Conservation (phyloP, 2,888 invertebrate species). For the Sinodicranocentrus sp. region DNA sequence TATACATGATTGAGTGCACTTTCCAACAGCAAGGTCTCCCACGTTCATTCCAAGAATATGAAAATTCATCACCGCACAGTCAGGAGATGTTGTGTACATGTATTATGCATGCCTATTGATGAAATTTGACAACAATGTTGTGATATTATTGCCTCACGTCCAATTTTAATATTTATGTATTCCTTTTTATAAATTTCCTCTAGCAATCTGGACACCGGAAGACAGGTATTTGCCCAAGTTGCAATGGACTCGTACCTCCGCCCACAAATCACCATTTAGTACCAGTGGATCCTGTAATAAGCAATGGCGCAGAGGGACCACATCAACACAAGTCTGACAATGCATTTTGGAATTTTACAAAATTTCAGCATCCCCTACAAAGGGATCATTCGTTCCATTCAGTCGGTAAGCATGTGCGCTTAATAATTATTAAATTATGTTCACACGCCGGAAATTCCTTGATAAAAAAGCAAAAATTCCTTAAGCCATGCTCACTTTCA, state of each 20-base stretch:
- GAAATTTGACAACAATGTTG: too few species aligned
- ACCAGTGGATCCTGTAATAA: conserved; percentile 57
- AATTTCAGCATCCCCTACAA: conserved; percentile 74
- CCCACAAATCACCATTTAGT: conserved; percentile 66
- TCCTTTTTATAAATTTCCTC: neutral
- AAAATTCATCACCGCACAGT: too few species aligned
- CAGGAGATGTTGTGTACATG: too few species aligned
- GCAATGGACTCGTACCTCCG: conserved; percentile 73
- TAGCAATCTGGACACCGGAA: conserved; percentile 64
- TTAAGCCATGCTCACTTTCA: conserved; percentile 6
- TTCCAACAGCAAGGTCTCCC: too few species aligned
- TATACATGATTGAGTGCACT: neutral
- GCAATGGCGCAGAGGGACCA: conserved; percentile 36
- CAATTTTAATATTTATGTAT: too few species aligned
- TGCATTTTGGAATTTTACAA: conserved; percentile 73
- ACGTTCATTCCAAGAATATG: too few species aligned
- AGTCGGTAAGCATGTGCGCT: conserved; percentile 64
- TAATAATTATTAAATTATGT: conserved; percentile 30
- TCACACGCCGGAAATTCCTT: conserved; percentile 66
- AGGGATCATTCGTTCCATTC: conserved; percentile 76
- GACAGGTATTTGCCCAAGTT: conserved; percentile 73
- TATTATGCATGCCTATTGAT: too few species aligned
- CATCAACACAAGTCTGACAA: conserved; percentile 60
- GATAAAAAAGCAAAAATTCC: conserved; percentile 34
- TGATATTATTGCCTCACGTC: too few species aligned